Percentiles rank a stretch among this genome's conserved stretches.
phyloP scores from a whole-genome alignment of 1,140 invertebrate genomes.

The Conus ventricosus region DNA sequence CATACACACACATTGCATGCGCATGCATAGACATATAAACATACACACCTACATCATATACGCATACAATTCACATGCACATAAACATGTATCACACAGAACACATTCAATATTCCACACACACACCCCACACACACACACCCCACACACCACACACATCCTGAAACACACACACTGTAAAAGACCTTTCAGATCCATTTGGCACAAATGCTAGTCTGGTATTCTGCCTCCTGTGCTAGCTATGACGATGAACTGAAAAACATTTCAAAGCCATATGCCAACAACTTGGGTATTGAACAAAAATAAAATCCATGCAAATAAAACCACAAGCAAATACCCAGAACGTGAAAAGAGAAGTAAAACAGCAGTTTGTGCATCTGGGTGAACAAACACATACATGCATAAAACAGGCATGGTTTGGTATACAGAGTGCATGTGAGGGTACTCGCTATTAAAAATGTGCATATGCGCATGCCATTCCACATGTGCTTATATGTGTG shows the following conservation, averaged over 20 bases:
- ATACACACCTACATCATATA: too few species aligned
- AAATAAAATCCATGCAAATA: background rate
- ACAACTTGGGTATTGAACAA: background rate
- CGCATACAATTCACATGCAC: background rate
- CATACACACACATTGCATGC: too few species aligned
- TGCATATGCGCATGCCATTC: too few species aligned
- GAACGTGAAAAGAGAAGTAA: background rate
- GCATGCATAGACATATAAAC: too few species aligned
- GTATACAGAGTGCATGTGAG: too few species aligned
- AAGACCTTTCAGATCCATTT: background rate
- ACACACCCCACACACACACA: background rate
- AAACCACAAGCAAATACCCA: background rate
- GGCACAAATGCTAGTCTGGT: constrained; percentile 10
- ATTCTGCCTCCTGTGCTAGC: background rate
- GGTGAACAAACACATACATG: background rate
- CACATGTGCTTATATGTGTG: too few species aligned
- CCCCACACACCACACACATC: background rate
- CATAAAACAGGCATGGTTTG: background rate
- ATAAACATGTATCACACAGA: background rate
- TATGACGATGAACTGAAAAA: background rate
- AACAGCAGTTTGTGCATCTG: background rate
- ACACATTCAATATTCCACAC: background rate
- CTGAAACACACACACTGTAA: background rate
- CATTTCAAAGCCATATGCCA: background rate
- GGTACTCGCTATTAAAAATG: too few species aligned